These are phyloP conservation scores for Heliconius himera DNA, from an alignment of 1,140 invertebrate species.

Conservation along the genomic window DNA sequence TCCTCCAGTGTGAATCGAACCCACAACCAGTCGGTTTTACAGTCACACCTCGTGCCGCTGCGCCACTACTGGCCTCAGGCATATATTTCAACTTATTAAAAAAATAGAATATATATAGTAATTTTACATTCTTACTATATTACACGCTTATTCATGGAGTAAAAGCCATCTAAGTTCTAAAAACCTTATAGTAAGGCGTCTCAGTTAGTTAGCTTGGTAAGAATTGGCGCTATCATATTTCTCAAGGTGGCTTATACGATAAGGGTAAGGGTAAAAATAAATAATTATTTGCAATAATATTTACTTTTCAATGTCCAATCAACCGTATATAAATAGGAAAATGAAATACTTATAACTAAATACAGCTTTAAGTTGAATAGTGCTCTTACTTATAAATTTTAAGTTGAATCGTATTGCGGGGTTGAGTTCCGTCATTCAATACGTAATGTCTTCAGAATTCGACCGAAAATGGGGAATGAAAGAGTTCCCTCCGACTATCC, in stretches of 20 bases:
- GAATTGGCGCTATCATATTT: constrained; percentile 3
- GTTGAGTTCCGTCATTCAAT: too few relatives aligned
- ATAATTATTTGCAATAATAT: background rate
- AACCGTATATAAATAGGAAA: background rate
- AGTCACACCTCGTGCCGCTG: too few relatives aligned
- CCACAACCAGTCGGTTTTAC: too few relatives aligned
- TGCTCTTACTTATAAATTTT: too few relatives aligned
- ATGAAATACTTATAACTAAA: background rate
- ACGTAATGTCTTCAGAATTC: too few relatives aligned
- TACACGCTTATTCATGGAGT: background rate
- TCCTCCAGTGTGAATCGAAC: too few relatives aligned
- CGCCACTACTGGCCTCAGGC: too few relatives aligned
- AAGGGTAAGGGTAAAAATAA: background rate
- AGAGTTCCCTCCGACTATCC: background rate
- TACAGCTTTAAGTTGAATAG: too few relatives aligned
- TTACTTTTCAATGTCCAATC: background rate
- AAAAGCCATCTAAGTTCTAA: constrained; percentile 10
- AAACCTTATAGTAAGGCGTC: background rate
- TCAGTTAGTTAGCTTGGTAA: background rate
- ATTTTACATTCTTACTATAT: background rate
- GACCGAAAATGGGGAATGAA: too few relatives aligned
- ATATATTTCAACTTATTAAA: background rate
- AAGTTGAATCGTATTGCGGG: too few relatives aligned
- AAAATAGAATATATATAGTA: background rate
- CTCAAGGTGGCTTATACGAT: background rate